Base-by-base conservation (phyloP, 2,113 vertebrate genomes). In the Maylandia zebra region DNA sequence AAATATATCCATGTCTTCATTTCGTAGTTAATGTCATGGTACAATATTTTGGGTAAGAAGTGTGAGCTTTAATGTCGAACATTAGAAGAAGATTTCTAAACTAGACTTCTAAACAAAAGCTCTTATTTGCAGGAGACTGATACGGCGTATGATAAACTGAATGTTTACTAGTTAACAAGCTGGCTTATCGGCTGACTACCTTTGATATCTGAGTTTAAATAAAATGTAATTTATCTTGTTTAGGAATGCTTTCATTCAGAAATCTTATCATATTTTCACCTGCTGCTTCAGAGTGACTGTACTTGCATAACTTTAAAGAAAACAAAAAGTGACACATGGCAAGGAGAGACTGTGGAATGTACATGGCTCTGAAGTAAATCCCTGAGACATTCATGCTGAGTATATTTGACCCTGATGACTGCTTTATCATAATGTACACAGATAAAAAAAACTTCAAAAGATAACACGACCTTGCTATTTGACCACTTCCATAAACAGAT, bases 401-500 rank as follows among this genome's bases (percentile, higher is more conserved):
- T 32, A 52, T 34, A 34, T 78, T 52, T 78, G 43, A 22, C 34
- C 7, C 19, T 19, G 3, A 57, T 10, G 5, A 10, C 48, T 61
- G 64, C 36, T 90, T 86, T 76, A 48, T 81, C 79, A 56, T 64
- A 57, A 82, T 34, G 41, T 13, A 50, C 7, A 41, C 22, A 41
- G n/a, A 86, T 78, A 1, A 61, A 19, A 34, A 57, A 34, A 76
- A 50, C 61, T 76, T 87, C 81, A 89, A 83, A 78, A 27, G 24
- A 74, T 4, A 56, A 43, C 56, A 30, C 2, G 6, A 6, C 83
- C 14, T 57, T 79, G 19, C 36, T 79, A 30, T 90, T 45, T 56
- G 34, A 89, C 22, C 32, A 22, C 84, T 86, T 89, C 86, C 55
- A 83, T 71, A 86, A 84, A 64, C 61, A 82, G 85, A 83, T 81